A percentile compares a stretch with the other conserved stretches of the same genome.
Evolutionary conservation across 1,140 invertebrate genomes (phyloP).

Genomic region (Sarcophaga bullata): DNA sequence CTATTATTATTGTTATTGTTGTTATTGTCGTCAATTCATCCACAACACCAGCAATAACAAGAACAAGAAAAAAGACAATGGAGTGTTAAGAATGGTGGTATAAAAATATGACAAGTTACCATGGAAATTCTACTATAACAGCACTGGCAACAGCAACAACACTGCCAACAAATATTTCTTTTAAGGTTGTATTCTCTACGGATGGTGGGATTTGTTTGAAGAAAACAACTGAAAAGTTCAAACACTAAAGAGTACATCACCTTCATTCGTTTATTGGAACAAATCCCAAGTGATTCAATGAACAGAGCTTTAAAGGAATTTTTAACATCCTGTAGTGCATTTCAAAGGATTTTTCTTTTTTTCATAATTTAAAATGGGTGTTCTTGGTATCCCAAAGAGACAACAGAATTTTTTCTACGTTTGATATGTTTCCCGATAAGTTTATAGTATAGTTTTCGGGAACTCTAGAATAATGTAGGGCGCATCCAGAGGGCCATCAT

Average conservation of each 20-base stretch:
- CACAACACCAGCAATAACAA: neutral
- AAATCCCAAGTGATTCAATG: neutral
- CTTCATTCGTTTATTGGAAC: neutral
- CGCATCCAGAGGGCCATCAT: too few relatives aligned
- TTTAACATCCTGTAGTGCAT: too few relatives aligned
- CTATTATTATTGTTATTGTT: too few relatives aligned
- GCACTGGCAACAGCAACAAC: neutral
- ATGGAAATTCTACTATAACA: slow-evolving; percentile 12
- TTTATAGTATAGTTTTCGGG: too few relatives aligned
- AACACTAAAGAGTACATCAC: slow-evolving; percentile 13
- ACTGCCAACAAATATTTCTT: neutral
- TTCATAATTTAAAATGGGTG: too few relatives aligned
- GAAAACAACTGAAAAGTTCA: slow-evolving; percentile 15
- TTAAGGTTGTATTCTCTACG: neutral
- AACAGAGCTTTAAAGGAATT: neutral
- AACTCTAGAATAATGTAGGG: too few relatives aligned
- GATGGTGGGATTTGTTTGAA: slow-evolving; percentile 4
- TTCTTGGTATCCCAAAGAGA: too few relatives aligned
- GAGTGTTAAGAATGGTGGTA: slow-evolving; percentile 30
- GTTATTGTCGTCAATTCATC: neutral
- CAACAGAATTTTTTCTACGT: too few relatives aligned
- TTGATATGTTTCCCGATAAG: too few relatives aligned
- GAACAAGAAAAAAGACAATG: neutral
- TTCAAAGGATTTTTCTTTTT: too few relatives aligned
- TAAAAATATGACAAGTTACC: slow-evolving; percentile 37